Percentiles rank a stretch among this genome's conserved stretches.
Conservation (phyloP, 2,888 invertebrate genomes). For the Nephrotoma appendiculata region DNA sequence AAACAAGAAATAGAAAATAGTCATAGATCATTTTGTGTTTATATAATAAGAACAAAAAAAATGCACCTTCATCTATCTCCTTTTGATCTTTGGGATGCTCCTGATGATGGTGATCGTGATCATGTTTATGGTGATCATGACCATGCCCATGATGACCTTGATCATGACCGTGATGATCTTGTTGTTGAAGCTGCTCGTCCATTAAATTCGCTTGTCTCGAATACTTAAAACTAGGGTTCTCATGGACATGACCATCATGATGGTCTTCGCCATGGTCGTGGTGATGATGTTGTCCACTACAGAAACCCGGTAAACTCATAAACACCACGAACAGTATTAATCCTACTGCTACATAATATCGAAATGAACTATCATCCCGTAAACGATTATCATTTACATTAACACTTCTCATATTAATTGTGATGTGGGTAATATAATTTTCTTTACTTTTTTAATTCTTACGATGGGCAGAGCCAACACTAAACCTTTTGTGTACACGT, state of each 20-base stretch:
- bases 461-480: not conserved
- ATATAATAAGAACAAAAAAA: conserved; percentile 1
- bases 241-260: conserved; percentile 31
- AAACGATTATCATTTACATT: not conserved
- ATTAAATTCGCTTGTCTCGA: conserved; percentile 51
- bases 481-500: not conserved
- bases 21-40: not conserved
- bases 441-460: not conserved
- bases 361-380: not conserved
- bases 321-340: conserved; percentile 22
- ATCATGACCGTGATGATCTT: conserved; percentile 18
- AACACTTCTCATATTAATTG: not conserved
- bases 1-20: conserved; percentile 1
- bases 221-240: conserved; percentile 69
- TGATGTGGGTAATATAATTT: not conserved
- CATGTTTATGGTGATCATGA: conserved; percentile 11
- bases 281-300: conserved; percentile 33
- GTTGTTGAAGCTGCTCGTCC: conserved; percentile 16
- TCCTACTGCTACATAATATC: conserved; percentile 16
- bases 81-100: conserved; percentile 14
- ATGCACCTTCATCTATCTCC: conserved; percentile 17
- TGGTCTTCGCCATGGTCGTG: conserved; percentile 33
- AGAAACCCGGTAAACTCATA: conserved; percentile 26
- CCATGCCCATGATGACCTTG: conserved; percentile 16
- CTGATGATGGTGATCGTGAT: conserved; percentile 9